A percentile compares a stretch with the other conserved stretches of the same genome.
Evolutionary conservation across 2,888 invertebrate genomes (phyloP).

Genomic region (Drosophila rellima): DNA sequence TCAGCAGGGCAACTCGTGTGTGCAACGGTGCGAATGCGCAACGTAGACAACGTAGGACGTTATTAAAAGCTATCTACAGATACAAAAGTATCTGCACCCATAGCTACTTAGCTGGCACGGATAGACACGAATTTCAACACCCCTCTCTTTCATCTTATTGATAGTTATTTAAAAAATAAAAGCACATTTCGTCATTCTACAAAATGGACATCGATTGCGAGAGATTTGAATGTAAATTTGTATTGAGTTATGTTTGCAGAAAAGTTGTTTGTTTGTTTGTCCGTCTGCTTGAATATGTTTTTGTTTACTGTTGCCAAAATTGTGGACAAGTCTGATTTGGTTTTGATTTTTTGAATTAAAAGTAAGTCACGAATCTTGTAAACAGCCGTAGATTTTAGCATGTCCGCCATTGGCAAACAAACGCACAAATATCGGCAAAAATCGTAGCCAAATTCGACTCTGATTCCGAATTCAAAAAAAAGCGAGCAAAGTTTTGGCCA

Average conservation of each 20-base stretch:
- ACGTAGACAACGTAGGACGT: slow-evolving; percentile 16
- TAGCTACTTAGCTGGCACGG: slow-evolving; percentile 1
- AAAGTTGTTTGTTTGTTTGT: slow-evolving; percentile 22
- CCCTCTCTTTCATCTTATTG: not conserved
- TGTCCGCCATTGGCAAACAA: slow-evolving; percentile 44
- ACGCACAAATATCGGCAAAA: not conserved
- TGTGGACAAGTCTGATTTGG: slow-evolving; percentile 66
- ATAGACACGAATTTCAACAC: not conserved
- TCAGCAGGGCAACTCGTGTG: slow-evolving; percentile 23
- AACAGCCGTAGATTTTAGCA: slow-evolving; percentile 66
- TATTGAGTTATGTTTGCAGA: slow-evolving; percentile 11
- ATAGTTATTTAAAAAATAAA: slow-evolving; percentile 6
- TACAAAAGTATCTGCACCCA: slow-evolving; percentile 9
- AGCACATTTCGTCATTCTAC: slow-evolving; percentile 29
- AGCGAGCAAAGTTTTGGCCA: slow-evolving; percentile 34
- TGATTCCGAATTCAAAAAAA: slow-evolving; percentile 25
- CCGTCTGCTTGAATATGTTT: slow-evolving; percentile 24
- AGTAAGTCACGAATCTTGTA: slow-evolving; percentile 76
- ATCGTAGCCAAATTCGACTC: slow-evolving; percentile 1
- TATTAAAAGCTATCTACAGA: slow-evolving; percentile 11
- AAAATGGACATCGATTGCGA: slow-evolving; percentile 35
- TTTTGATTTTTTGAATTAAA: slow-evolving; percentile 73
- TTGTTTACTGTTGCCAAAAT: slow-evolving; percentile 29
- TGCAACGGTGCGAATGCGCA: slow-evolving; percentile 60
- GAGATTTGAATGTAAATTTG: slow-evolving; percentile 27